Conservation (phyloP, 2,888 invertebrate species). For the Electrophaes corylata region DNA sequence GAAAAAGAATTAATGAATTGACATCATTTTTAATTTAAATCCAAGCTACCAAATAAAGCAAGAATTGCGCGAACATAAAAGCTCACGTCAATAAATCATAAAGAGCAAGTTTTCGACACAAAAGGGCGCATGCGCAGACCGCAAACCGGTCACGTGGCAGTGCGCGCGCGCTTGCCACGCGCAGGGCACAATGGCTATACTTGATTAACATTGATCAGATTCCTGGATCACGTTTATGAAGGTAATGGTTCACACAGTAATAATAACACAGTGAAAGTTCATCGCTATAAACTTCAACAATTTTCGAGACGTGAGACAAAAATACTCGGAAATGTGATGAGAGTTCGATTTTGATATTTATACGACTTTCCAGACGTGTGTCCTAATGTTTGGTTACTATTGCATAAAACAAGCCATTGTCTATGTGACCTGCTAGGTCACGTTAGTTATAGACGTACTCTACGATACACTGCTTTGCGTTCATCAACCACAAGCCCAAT, state of each 20-base stretch:
- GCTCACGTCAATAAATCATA: constrained; percentile 49
- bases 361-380: too few relatives aligned
- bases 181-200: constrained; percentile 44
- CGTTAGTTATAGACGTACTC: too few relatives aligned
- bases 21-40: neutral
- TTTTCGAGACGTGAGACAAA: neutral
- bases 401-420: too few relatives aligned
- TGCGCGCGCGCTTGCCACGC: constrained; percentile 76
- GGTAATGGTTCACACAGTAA: constrained; percentile 15
- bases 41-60: constrained; percentile 29
- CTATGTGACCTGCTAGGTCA: too few relatives aligned
- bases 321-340: too few relatives aligned
- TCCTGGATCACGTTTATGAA: constrained; percentile 13
- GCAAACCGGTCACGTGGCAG: constrained; percentile 75
- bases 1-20: neutral
- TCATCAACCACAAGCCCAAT: too few relatives aligned
- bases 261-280: neutral
- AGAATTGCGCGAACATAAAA: constrained; percentile 38
- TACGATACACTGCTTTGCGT: too few relatives aligned
- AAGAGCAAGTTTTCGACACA: constrained; percentile 59
- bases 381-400: too few relatives aligned
- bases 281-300: neutral
- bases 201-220: constrained; percentile 33
- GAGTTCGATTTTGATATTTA: too few relatives aligned
- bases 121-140: constrained; percentile 68